phyloP scores from a whole-genome alignment of 1,140 invertebrate genomes.

The Pogonognathellus flavescens region DNA sequence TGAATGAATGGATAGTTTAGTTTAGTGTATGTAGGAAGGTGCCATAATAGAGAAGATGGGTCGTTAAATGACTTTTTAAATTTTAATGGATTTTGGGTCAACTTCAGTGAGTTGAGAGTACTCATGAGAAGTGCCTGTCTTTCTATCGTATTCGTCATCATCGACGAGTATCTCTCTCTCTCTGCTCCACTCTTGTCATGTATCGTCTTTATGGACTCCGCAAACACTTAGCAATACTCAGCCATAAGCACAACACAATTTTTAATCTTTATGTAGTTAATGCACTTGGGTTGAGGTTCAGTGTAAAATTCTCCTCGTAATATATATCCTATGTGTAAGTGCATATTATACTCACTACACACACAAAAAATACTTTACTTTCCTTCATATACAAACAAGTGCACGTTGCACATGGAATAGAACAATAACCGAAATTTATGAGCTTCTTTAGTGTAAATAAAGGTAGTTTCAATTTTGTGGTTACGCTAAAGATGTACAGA shows the following conservation, averaged over 20 bases:
- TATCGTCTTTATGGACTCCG: not conserved
- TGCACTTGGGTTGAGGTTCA: not conserved
- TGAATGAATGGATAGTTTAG: slow-evolving; percentile 56
- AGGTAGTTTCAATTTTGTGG: not conserved
- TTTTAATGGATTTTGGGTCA: slow-evolving; percentile 64
- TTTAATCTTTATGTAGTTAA: slow-evolving; percentile 44
- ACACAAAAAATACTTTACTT: not conserved
- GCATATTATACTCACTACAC: too few species aligned
- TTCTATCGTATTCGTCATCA: slow-evolving; percentile 41
- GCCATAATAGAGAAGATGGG: slow-evolving; percentile 61
- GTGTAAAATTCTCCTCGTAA: not conserved
- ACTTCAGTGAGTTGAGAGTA: not conserved
- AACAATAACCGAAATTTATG: slow-evolving; percentile 31
- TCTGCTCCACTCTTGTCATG: slow-evolving; percentile 30
- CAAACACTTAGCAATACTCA: slow-evolving; percentile 22
- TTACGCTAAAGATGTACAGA: not conserved
- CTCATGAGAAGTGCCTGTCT: not conserved
- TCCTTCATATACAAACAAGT: slow-evolving; percentile 39
- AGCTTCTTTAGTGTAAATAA: not conserved
- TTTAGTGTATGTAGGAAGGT: slow-evolving; percentile 52
- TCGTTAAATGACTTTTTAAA: slow-evolving; percentile 65
- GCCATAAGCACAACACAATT: slow-evolving; percentile 25
- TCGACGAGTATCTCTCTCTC: slow-evolving; percentile 5
- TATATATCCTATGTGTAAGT: too few species aligned
- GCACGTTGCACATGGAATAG: slow-evolving; percentile 34